Conservation (phyloP, 2,888 invertebrate species). For the Cephalotes varians region DNA sequence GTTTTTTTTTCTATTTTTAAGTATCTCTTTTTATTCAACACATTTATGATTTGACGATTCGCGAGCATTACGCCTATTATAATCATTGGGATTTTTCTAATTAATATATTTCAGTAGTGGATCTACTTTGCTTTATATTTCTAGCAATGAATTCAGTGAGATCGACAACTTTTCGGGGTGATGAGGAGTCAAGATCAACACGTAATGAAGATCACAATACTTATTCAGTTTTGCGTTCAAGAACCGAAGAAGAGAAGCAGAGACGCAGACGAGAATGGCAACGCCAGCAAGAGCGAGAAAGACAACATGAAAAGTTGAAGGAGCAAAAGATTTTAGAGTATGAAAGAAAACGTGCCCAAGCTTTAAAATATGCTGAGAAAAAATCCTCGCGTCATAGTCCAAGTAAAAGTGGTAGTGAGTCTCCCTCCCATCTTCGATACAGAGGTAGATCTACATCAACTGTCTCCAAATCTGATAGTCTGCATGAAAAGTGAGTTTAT, state of each 20-base stretch:
- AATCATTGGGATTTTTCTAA: not conserved
- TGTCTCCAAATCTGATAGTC: not conserved
- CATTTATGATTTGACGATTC: too few species aligned
- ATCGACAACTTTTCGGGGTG: not conserved
- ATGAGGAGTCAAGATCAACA: conserved; percentile 22
- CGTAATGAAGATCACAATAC: conserved; percentile 15
- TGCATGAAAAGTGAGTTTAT: conserved; percentile 62
- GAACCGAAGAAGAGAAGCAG: conserved; percentile 68
- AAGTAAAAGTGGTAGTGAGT: conserved; percentile 62
- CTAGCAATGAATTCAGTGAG: conserved; percentile 8
- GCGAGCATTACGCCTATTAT: too few species aligned
- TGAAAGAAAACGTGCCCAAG: conserved; percentile 62
- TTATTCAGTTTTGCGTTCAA: conserved; percentile 34
- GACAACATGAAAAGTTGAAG: conserved; percentile 75
- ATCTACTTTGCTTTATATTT: not conserved
- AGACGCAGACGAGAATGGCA: conserved; percentile 75
- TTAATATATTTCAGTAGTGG: not conserved
- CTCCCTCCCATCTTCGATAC: conserved; percentile 34
- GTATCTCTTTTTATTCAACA: too few species aligned
- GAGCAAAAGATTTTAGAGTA: conserved; percentile 74
- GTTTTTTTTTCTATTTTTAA: too few species aligned
- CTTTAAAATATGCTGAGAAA: conserved; percentile 25
- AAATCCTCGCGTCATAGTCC: conserved; percentile 27
- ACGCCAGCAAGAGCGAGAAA: conserved; percentile 68
- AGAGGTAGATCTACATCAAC: conserved; percentile 43